Evolutionary conservation across 1,140 invertebrate genomes (phyloP), one percentile per base, ranked within the genome.

Genomic region (Temnothorax nylanderi): DNA sequence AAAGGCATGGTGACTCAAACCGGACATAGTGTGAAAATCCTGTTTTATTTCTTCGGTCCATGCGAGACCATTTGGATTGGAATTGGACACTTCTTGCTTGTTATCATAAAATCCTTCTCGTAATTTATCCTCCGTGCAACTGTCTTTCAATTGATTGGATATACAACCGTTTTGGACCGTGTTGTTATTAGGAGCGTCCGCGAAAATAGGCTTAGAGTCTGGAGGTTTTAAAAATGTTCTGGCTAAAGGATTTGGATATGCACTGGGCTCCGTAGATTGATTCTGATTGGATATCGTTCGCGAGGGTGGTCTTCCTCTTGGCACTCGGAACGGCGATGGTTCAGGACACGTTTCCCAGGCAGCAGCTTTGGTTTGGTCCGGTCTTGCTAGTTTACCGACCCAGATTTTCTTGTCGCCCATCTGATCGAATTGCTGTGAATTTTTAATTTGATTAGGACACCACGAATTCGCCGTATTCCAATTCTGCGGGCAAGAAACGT

Each of bases 301-400:
- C 0, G 97, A 97, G 11, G 96, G 96, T 32, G 97, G 97, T 90
- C 96, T 95, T 3, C 96, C 96, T 93, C 96, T 97, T 3, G 97
- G 97, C 2, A 97, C 96, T 89, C 97, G 94, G 90, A 97, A 97
- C 2, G 96, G 95, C 10, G 96, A 95, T 44, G 96, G 96, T 87
- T 96, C 95, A 21, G 92, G 41, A 32, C 93, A 81, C 10, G 89
- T 58, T 74, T 94, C 94, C 93, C 94, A 94, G 26, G 84, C 75
- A 49, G 64, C 37, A 21, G 87, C 74, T 74, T 92, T 93, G 8
- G 88, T 54, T 44, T 91, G 85, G 7, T 94, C 93, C 5, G 90
- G 65, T n/a, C 91, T 88, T 18, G 89, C 47, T 37, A 85, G 10
- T 58, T 92, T 87, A 7, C 92, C 90, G 13, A 87, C 78, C 92